Conservation (phyloP, 2,113 vertebrate genomes). For the Indri indri region DNA sequence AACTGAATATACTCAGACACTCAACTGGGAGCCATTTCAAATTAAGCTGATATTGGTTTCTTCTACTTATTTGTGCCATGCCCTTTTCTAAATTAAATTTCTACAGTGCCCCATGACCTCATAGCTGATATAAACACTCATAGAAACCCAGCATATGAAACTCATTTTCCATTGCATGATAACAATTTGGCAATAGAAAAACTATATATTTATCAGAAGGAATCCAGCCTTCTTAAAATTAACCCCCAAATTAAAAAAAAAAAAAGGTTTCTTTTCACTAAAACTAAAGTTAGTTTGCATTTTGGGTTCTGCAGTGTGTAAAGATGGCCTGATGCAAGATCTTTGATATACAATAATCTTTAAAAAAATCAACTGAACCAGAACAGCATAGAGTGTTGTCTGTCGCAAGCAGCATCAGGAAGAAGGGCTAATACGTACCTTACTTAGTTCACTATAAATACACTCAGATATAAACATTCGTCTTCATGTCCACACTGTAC, state of each 20-base stretch:
- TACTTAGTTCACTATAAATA: neutral
- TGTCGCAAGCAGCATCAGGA: neutral
- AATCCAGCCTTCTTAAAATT: neutral
- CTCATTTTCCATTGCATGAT: neutral
- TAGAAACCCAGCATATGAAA: neutral
- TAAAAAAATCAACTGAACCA: neutral
- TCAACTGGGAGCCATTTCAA: constrained; percentile 9
- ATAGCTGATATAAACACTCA: neutral
- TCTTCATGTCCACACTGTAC: neutral
- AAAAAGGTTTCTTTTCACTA: neutral
- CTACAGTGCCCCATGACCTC: neutral
- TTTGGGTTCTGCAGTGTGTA: neutral
- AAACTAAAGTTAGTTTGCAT: neutral
- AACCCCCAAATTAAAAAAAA: neutral
- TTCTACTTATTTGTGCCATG: neutral
- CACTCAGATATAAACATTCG: neutral
- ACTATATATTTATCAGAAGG: neutral
- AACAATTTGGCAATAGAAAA: neutral
- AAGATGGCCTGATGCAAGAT: neutral
- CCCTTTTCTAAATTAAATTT: constrained; percentile 20
- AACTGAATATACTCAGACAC: neutral
- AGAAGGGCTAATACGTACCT: neutral
- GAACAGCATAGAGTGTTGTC: neutral
- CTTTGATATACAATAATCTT: neutral
- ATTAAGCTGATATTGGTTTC: neutral